Evolutionary conservation across 2,113 vertebrate species (phyloP), one percentile per base, ranked within the genome.

Genomic region (Lamprotornis superbus): DNA sequence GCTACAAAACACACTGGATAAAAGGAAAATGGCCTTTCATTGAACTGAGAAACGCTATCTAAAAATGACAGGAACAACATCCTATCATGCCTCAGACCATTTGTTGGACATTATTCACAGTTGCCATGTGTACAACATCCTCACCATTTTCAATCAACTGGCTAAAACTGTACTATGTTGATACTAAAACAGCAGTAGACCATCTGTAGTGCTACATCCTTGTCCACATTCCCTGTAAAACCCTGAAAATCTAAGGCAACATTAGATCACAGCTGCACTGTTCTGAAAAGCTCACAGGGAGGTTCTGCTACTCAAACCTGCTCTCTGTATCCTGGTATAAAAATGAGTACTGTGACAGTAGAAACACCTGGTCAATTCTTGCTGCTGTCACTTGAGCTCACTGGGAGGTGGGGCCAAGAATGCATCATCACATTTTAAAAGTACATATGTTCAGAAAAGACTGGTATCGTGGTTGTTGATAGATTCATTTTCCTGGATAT

Each of bases 401-500:
- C 17, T 4, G 19, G 35, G 22, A 65, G 3, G 47, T 67, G 64
- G 64, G 53, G 61, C 52, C n/a, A 69, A 94, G 77, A 67, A 79
- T 55, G 60, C 31, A 84, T 44, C 10, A 37, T n/a, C 30, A 42
- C 5, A 40, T 79, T 76, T 87, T 14, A 52, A 69, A 42, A 69
- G 57, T 3, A 24, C 0, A 0, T 25, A 27, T 23, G 12, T 50
- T 98, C 97, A 99, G 90, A 99, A 99, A 61, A 99, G 98, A 87
- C 98, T 98, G 69, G 97, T 69, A 35, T 98, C 85, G 37, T 98
- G 83, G 65, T 74, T 95, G 89, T 49, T 39, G 20, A 96, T 47
- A 1, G 95, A 57, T 63, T 98, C 98, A 2, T 99, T 98, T 93
- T 99, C 98, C 93, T 95, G 97, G 95, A 99, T 99, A 60, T 99